Evolutionary conservation across 2,797 vertebrate genomes (phyloP), one percentile per base, ranked within the genome.

Genomic region (Prunella strophiata): DNA sequence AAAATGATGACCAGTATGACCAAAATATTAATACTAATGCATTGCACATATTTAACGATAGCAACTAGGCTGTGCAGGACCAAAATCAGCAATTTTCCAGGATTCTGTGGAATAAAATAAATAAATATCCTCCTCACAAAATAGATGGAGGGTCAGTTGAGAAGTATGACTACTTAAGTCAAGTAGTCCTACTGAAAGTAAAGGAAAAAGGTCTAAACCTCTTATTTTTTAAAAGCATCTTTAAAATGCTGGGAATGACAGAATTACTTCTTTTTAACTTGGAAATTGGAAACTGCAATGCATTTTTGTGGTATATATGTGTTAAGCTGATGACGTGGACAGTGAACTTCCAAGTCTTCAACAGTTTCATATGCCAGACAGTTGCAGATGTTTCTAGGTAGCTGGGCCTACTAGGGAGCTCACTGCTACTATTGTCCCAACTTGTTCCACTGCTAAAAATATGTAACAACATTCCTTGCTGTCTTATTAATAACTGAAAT

Each of bases 401-500:
- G 87, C 75, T 85, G 12, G 34, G 47, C 43, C 85, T 83, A 79
- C 51, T 30, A 45, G 16, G 77, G 43, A 85, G 36, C 59, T 89
- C 54, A 61, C 30, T 57, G 55, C 48, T 89, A 73, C 66, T 88
- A 78, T 50, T 86, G 92, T 88, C 82, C 78, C 70, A 85, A 81
- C 82, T 84, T 91, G 81, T 58, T 96, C 32, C 75, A 88, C 70
- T 79, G 75, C 75, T 91, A 89, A 96, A 93, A 89, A 70, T 68
- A 94, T 86, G 80, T 66, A 96, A 85, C 91, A 90, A 85, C 78
- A 94, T 91, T 96, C 85, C 59, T 85, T 67, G 65, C 68, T 80
- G 78, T 89, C 86, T 96, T 88, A 93, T 94, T 96, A 95, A 88
- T 88, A 96, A 82, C 72, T 57, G 73, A 26, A 94, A 88, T 75